Evolutionary conservation across 2,797 vertebrate species (phyloP), one percentile per base, ranked within the genome.

Genomic region (Enteromius fasciolatus): DNA sequence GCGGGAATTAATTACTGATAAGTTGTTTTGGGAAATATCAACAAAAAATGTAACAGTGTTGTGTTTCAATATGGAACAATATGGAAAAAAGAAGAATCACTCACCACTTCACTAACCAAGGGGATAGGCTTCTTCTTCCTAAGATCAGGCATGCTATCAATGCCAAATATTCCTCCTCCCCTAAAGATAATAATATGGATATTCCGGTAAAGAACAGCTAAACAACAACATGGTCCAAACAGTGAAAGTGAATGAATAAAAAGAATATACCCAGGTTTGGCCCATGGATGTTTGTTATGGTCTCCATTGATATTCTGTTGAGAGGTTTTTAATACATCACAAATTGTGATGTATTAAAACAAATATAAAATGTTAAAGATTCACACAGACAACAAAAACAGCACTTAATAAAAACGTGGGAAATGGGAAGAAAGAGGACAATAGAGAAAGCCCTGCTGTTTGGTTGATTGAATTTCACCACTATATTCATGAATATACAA

Each of bases 101-200:
- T 96, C 89, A 99, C 98, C 97, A 99, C 90, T 89, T 99, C 97
- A 89, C 97, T 98, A 90, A 99, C 97, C 85, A 99, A 95, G 0
- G 97, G 97, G 81, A 98, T 93, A 8, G 96, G 96, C 85, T 95
- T 97, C 92, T 94, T 97, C 91, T 96, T 97, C 69, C 95, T 95
- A 75, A 99, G 95, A 88, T 98, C 97, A 0, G 98, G 97, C 96
- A 97, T 98, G 91, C 97, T 99, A 88, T 99, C 98, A 0, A 99
- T 99, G 72, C 98, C 98, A 87, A 98, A 99, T 4, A 97, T 95
- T 36, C 95, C 91, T 75, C 94, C 96, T 17, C 93, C 96, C 86
- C 97, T 98, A 84, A 73, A 88, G 84, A 89, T 76, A 61, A 89
- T 80, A 12, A 83, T 8, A 79, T 3, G 74, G 11, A 84, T 54